Evolutionary conservation across 2,888 invertebrate genomes (phyloP).

Genomic region (Chirona hameri): DNA sequence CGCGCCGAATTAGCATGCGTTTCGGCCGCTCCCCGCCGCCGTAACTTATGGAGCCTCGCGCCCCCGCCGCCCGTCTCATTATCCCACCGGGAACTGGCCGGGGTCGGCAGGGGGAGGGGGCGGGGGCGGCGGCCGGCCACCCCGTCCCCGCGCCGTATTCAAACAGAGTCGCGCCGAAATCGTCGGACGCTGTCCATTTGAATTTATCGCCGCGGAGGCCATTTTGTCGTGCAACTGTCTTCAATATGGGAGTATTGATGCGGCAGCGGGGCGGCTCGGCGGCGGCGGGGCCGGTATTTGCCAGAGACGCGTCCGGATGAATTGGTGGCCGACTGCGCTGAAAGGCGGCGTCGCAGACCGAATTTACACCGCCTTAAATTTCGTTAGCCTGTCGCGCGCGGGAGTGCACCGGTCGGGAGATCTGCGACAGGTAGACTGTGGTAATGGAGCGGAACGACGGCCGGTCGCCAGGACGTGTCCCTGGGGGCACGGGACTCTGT

Average conservation of each 20-base stretch:
- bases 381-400: conserved; percentile 10
- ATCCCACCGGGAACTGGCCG: background rate
- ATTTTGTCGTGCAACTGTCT: background rate
- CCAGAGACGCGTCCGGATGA: background rate
- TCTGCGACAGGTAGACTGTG: conserved; percentile 3
- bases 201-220: background rate
- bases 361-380: conserved; percentile 27
- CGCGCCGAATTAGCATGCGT: conserved; percentile 22
- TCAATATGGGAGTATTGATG: conserved; percentile 24
- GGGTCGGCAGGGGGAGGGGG: background rate
- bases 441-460: background rate
- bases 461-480: background rate
- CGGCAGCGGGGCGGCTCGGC: background rate
- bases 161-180: background rate
- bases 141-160: background rate
- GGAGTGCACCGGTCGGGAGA: background rate
- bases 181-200: background rate
- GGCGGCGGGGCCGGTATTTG: background rate
- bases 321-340: background rate
- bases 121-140: background rate
- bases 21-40: background rate
- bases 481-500: background rate
- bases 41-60: background rate
- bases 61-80: background rate
- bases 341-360: background rate